Percentiles rank a stretch among this genome's conserved stretches.
These are phyloP conservation scores for Drosophila pseudotalamancana DNA, from an alignment of 2,888 invertebrate species.

Conservation along the genomic window DNA sequence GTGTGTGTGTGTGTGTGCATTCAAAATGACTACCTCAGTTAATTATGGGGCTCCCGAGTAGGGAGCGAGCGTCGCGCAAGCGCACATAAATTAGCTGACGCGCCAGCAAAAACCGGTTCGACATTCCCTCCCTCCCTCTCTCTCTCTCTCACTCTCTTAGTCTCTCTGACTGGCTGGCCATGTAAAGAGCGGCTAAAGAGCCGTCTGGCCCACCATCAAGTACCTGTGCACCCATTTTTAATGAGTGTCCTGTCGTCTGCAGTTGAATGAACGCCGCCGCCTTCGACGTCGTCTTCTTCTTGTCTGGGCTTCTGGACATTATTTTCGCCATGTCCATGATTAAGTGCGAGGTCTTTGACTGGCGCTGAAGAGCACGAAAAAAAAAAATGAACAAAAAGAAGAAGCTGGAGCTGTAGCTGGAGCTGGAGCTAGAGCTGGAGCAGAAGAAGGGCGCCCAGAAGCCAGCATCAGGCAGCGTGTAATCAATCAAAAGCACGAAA, in stretches of 20 bases:
- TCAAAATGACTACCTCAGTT: conserved; percentile 82
- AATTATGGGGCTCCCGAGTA: conserved; percentile 83
- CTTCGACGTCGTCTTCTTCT: background rate
- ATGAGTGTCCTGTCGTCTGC: conserved; percentile 81
- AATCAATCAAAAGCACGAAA: conserved; percentile 75
- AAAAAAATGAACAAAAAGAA: conserved; percentile 9
- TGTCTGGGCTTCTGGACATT: conserved; percentile 71
- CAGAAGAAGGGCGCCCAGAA: conserved; percentile 17
- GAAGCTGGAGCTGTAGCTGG: no score
- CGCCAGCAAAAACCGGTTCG: conserved; percentile 60
- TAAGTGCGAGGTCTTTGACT: conserved; percentile 76
- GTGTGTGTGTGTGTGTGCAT: conserved; percentile 58
- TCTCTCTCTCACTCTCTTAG: background rate
- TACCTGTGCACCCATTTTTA: conserved; percentile 80
- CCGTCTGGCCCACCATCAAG: conserved; percentile 25
- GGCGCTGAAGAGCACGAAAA: conserved; percentile 62
- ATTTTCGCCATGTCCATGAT: conserved; percentile 69
- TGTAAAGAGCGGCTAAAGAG: conserved; percentile 73
- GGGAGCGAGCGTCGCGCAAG: conserved; percentile 77
- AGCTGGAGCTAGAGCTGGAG: no score
- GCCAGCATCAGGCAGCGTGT: conserved; percentile 41
- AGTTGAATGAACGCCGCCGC: conserved; percentile 76
- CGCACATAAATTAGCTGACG: conserved; percentile 76
- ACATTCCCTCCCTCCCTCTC: background rate
- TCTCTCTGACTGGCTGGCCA: conserved; percentile 27